These are phyloP conservation scores for Ormia ochracea DNA, from an alignment of 2,888 invertebrate species.

Conservation along the genomic window DNA sequence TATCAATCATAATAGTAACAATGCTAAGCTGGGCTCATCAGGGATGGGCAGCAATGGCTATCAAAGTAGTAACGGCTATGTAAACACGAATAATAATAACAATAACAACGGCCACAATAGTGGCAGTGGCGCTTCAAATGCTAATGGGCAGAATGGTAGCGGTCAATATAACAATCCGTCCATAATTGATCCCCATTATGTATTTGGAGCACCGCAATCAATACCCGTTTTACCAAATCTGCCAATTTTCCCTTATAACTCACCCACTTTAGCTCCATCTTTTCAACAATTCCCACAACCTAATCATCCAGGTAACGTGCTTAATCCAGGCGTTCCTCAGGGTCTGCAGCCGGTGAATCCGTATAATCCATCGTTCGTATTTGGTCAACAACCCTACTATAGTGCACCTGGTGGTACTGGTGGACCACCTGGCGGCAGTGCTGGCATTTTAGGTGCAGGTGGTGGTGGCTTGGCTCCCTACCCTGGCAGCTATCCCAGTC, in stretches of 20 bases:
- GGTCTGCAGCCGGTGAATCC: constrained; percentile 75
- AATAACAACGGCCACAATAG: constrained; percentile 62
- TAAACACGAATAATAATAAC: constrained; percentile 61
- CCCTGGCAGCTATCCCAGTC: constrained; percentile 71
- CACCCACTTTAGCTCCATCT: constrained; percentile 74
- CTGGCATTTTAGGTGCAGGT: constrained; percentile 66
- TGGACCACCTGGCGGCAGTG: constrained; percentile 74
- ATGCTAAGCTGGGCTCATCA: constrained; percentile 53
- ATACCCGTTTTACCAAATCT: constrained; percentile 74
- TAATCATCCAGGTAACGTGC: constrained; percentile 76
- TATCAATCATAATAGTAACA: constrained; percentile 66
- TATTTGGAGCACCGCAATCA: constrained; percentile 75
- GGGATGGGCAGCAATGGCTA: constrained; percentile 57
- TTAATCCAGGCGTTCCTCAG: constrained; percentile 74
- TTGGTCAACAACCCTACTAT: constrained; percentile 75
- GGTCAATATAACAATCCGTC: constrained; percentile 74
- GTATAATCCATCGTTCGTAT: constrained; percentile 75
- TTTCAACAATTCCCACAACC: constrained; percentile 77
- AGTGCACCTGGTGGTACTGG: constrained; percentile 73
- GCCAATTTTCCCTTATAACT: constrained; percentile 76
- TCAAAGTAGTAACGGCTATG: constrained; percentile 54
- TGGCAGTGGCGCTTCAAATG: constrained; percentile 53
- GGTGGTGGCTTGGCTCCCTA: constrained; percentile 72
- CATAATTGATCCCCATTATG: constrained; percentile 75
- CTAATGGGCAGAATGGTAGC: constrained; percentile 65